phyloP scores from a whole-genome alignment of 2,888 invertebrate species.

The Pharmacophagus antenor region DNA sequence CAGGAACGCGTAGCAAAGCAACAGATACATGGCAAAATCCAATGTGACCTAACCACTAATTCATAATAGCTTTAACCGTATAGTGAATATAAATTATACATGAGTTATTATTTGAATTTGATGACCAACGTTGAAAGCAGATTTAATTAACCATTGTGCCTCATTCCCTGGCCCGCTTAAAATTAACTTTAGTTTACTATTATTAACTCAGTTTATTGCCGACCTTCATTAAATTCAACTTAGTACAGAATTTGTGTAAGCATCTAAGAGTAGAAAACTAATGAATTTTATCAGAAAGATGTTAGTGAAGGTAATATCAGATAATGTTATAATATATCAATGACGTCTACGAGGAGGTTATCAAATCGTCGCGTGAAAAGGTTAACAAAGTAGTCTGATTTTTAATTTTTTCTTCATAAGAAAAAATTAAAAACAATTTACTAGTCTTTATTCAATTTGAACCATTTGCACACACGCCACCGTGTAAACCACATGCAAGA shows the following conservation, averaged over 20 bases:
- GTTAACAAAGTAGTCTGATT: no score
- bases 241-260: background rate
- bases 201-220: constrained; percentile 10
- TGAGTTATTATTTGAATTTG: background rate
- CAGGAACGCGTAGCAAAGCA: background rate
- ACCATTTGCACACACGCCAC: no score
- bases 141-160: constrained; percentile 22
- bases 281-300: background rate
- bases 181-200: constrained; percentile 10
- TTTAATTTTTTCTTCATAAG: no score
- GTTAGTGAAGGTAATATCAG: background rate
- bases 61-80: background rate
- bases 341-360: no score
- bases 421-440: no score
- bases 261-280: background rate
- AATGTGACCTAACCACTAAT: background rate
- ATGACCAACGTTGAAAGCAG: constrained; percentile 2
- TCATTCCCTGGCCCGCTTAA: constrained; percentile 7
- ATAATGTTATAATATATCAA: no score
- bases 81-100: background rate
- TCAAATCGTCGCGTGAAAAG: no score
- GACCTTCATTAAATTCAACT: constrained; percentile 1
- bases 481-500: no score
- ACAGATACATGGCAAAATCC: background rate
- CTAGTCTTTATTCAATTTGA: no score